phyloP scores from a whole-genome alignment of 2,888 invertebrate genomes.

The Tachina fera region DNA sequence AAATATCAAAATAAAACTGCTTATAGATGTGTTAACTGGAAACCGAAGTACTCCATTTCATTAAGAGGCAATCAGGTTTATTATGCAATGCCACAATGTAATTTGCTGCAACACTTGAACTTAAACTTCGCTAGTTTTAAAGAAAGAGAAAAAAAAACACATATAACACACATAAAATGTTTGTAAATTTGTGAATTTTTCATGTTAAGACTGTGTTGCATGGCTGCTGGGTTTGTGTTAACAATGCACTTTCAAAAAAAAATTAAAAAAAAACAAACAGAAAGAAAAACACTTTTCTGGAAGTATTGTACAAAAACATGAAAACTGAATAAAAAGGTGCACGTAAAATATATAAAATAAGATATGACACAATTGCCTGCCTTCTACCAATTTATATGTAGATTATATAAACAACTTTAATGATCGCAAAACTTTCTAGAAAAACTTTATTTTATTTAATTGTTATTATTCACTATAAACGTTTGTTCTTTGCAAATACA shows the following conservation, averaged over 20 bases:
- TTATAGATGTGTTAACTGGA: conserved; percentile 23
- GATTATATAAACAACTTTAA: no score
- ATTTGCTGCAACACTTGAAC: conserved; percentile 68
- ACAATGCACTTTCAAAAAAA: conserved; percentile 50
- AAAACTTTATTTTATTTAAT: no score
- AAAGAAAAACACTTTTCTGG: conserved; percentile 22
- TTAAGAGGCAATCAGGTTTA: conserved; percentile 52
- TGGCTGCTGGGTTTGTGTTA: conserved; percentile 6
- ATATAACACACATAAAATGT: not conserved
- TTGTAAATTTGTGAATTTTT: conserved; percentile 4
- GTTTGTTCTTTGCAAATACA: no score
- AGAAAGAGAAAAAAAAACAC: not conserved
- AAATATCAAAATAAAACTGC: conserved; percentile 18
- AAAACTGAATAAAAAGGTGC: not conserved
- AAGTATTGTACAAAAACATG: conserved; percentile 51
- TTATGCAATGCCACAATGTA: conserved; percentile 63
- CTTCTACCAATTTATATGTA: no score
- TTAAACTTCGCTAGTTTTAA: conserved; percentile 68
- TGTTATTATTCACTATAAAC: no score
- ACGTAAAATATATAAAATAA: no score
- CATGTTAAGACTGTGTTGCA: conserved; percentile 3
- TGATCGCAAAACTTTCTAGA: no score
- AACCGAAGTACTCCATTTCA: conserved; percentile 38
- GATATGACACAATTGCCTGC: no score
- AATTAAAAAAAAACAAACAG: not conserved